Evolutionary conservation across 1,140 invertebrate species (phyloP).

Genomic region (Panagrolaimus sp.): DNA sequence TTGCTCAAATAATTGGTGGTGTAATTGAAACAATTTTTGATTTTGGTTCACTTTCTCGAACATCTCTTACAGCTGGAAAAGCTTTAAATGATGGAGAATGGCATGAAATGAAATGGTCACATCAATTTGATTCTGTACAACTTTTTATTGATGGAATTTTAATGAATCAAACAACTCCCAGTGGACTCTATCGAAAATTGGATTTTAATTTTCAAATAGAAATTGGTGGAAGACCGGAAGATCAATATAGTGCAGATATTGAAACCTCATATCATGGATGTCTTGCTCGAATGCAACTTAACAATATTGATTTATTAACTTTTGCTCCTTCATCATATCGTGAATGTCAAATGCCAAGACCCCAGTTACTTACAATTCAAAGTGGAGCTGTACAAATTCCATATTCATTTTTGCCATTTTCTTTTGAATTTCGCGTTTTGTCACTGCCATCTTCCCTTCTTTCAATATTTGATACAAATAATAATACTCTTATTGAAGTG

Average conservation of each 20-base stretch:
- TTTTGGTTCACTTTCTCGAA: conserved; percentile 40
- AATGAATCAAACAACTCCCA: conserved; percentile 48
- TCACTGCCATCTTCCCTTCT: conserved; percentile 23
- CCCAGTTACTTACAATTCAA: conserved; percentile 49
- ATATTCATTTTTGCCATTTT: conserved; percentile 55
- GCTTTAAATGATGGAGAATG: conserved; percentile 53
- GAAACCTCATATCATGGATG: conserved; percentile 22
- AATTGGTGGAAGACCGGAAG: conserved; percentile 48
- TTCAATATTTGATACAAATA: conserved; percentile 33
- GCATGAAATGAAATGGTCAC: conserved; percentile 52
- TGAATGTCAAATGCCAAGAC: conserved; percentile 40
- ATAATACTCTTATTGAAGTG: conserved; percentile 36
- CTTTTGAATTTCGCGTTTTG: conserved; percentile 51
- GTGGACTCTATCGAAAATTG: conserved; percentile 51
- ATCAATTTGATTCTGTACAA: conserved; percentile 58
- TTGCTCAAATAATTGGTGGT: conserved; percentile 49
- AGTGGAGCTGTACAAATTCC: conserved; percentile 41
- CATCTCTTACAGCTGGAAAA: conserved; percentile 40
- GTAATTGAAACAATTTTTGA: conserved; percentile 50
- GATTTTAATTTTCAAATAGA: conserved; percentile 54
- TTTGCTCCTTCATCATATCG: conserved; percentile 32
- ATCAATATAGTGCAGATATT: conserved; percentile 1
- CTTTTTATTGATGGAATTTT: conserved; percentile 49
- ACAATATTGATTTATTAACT: conserved; percentile 46
- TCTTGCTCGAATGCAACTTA: conserved; percentile 45